phyloP scores from a whole-genome alignment of 1,140 invertebrate genomes.

The Atta colombica region DNA sequence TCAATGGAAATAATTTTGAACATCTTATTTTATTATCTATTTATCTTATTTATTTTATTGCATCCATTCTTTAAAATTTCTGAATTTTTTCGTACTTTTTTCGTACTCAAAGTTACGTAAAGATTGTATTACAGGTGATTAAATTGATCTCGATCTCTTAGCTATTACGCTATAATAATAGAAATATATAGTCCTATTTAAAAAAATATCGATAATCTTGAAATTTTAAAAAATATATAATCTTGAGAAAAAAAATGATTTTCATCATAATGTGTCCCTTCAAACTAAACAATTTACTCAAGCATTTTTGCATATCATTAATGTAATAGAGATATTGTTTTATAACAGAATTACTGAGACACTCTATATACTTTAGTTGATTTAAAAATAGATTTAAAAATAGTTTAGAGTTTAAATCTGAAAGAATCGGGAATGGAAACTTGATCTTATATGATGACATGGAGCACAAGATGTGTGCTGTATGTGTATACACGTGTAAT shows the following conservation, averaged over 20 bases:
- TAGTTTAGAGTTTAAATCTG: slow-evolving; percentile 51
- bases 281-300: background rate
- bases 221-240: background rate
- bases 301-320: too few relatives aligned
- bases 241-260: background rate
- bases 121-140: background rate
- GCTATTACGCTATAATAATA: slow-evolving; percentile 13
- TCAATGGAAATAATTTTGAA: background rate
- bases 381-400: slow-evolving; percentile 6
- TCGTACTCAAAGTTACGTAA: background rate
- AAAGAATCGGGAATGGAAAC: slow-evolving; percentile 73
- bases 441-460: slow-evolving; percentile 53
- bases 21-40: slow-evolving; percentile 6
- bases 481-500: too few relatives aligned
- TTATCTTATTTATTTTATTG: too few relatives aligned
- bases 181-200: background rate
- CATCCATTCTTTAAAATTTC: background rate
- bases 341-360: too few relatives aligned
- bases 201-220: background rate
- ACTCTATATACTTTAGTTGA: too few relatives aligned
- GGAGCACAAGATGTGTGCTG: background rate
- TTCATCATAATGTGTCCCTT: background rate
- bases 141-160: background rate
- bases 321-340: too few relatives aligned
- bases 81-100: slow-evolving; percentile 8